Base-by-base conservation (phyloP, 2,797 vertebrate species). In the Trematomus bernacchii region DNA sequence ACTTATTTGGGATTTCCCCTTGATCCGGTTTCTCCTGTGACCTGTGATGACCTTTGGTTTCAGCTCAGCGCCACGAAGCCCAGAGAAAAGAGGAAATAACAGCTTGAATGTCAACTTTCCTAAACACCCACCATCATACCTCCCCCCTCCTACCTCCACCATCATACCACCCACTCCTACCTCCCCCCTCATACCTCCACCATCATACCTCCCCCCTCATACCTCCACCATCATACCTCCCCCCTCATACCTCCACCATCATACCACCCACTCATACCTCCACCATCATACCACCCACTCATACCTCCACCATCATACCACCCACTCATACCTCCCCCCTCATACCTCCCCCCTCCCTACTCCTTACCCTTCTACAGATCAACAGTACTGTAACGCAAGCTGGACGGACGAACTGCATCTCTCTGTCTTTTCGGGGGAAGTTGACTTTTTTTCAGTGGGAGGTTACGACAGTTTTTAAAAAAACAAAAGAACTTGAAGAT, bases 341-440 rank as follows among this genome's bases (percentile, higher is more conserved):
- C 76, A 66, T 46, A 6, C 47, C 40, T 1, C 12, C 7, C 33
- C n/a, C 14, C 3, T 27, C 23, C 13, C 2, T 43, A 14, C 43
- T 50, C 13, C 11, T 7, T 7, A 37, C 27, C 10, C 4, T 54
- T n/a, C 59, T 16, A 33, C 68, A 77, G 50, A 86, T 85, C 86
- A 83, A 15, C 79, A 48, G 85, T 85, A 87, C 89, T 86, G 85
- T 85, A 85, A 59, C 3, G 5, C 30, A 13, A 61, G 62, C 42
- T 44, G 61, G 76, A 74, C 51, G 10, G 51, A 57, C 64, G 27
- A 4, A 67, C 13, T 42, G 55, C 75, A 30, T 37, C 61, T 52
- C 64, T 57, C 33, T 62, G 18, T 23, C 23, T 63, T 74, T 10
- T 15, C 6, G 51, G 65, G 48, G n/a, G 7, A 37, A 21, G 64